A percentile compares a stretch with the other conserved stretches of the same genome.
These are phyloP conservation scores for Troides oblongomaculatus DNA, from an alignment of 2,888 invertebrate genomes.

Conservation along the genomic window DNA sequence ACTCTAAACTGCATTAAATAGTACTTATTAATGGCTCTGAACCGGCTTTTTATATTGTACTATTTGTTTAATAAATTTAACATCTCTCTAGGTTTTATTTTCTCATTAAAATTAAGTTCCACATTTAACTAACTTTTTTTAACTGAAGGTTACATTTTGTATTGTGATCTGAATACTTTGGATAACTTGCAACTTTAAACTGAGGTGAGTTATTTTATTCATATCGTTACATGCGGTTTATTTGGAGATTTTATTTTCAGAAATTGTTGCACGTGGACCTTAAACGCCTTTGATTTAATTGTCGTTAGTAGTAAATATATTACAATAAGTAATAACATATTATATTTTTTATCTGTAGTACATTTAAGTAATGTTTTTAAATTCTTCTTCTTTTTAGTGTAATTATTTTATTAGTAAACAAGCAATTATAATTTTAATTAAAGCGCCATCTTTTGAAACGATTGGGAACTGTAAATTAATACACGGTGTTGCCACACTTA, in stretches of 20 bases:
- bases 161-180: not conserved
- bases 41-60: conserved; percentile 29
- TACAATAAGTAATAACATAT: not conserved
- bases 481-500: conserved; percentile 40
- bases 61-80: not conserved
- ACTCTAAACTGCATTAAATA: conserved; percentile 38
- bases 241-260: not conserved
- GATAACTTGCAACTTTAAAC: conserved; percentile 5
- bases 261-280: too few species aligned
- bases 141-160: not conserved
- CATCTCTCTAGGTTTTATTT: not conserved
- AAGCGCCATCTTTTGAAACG: conserved; percentile 56
- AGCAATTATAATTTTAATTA: conserved; percentile 6
- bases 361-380: not conserved
- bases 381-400: not conserved
- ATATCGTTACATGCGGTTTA: not conserved
- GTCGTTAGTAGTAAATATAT: not conserved
- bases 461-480: conserved; percentile 41
- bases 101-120: not conserved
- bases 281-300: not conserved
- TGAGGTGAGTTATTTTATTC: conserved; percentile 12
- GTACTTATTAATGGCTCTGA: conserved; percentile 39
- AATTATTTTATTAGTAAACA: conserved; percentile 31
- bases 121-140: not conserved
- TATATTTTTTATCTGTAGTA: not conserved